Conservation (phyloP, 2,113 vertebrate genomes). For the Brachyhypopomus gauderio region DNA sequence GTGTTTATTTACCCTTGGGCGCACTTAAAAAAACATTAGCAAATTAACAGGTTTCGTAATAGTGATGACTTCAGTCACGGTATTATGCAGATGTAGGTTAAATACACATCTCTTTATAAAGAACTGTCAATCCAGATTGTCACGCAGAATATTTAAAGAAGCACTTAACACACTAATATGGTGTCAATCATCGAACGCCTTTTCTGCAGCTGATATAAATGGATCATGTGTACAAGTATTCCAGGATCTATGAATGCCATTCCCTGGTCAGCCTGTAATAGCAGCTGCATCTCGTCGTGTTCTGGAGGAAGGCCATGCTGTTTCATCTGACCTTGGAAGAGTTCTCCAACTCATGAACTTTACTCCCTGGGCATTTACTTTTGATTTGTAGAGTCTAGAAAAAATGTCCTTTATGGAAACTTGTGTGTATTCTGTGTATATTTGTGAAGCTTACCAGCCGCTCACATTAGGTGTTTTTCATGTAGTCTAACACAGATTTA, state of each 20-base stretch:
- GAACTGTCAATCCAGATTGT: neutral
- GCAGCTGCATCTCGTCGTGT: neutral
- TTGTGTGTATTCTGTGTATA: too few species aligned
- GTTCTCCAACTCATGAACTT: conserved; percentile 6
- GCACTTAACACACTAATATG: neutral
- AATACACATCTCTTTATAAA: neutral
- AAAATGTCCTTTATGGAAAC: too few species aligned
- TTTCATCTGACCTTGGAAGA: neutral
- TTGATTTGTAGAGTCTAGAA: too few species aligned
- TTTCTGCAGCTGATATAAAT: neutral
- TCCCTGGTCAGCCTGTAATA: neutral
- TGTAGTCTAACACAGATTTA: neutral
- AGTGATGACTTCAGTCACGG: neutral
- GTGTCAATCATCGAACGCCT: neutral
- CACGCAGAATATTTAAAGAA: neutral
- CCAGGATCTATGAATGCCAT: neutral
- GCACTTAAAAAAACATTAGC: too few species aligned
- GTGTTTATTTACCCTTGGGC: too few species aligned
- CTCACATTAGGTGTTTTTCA: neutral
- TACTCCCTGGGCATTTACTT: conserved; percentile 7
- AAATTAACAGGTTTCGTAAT: neutral
- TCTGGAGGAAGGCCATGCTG: neutral
- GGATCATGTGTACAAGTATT: neutral
- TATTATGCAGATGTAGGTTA: neutral
- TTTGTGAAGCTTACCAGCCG: too few species aligned